These are phyloP conservation scores for Eumaeus atala DNA, from an alignment of 1,140 invertebrate species.

Conservation along the genomic window DNA sequence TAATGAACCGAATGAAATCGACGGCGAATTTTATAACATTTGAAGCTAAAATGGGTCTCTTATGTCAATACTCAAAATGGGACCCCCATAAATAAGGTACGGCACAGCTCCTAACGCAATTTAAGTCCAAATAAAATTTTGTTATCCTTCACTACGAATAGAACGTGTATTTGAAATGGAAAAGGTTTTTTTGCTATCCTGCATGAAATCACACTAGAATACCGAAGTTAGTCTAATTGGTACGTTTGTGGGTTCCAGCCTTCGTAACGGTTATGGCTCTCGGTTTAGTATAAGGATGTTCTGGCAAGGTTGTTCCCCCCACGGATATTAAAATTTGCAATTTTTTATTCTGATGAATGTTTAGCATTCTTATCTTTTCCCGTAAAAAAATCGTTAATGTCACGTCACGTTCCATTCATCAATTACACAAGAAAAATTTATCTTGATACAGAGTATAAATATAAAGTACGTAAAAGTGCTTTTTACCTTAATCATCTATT, in stretches of 20 bases:
- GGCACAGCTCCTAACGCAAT: constrained; percentile 59
- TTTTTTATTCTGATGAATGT: no score
- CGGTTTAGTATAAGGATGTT: no score
- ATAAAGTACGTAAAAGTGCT: no score
- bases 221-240: constrained; percentile 24
- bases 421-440: no score
- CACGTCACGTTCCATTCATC: no score
- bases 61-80: constrained; percentile 3
- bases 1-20: background rate
- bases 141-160: constrained; percentile 53
- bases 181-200: constrained; percentile 45
- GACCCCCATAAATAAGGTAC: constrained; percentile 57
- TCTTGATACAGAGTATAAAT: no score
- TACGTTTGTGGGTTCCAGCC: background rate
- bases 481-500: no score
- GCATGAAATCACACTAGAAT: constrained; percentile 42
- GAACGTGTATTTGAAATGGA: constrained; percentile 56
- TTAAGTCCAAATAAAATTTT: constrained; percentile 70
- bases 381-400: no score
- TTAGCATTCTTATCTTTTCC: no score
- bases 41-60: background rate
- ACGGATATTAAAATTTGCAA: no score
- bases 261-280: background rate
- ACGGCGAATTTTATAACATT: background rate
- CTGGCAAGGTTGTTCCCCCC: no score